Evolutionary conservation across 2,797 vertebrate species (phyloP), one percentile per base, ranked within the genome.

Genomic region (Epinephelus awoara): DNA sequence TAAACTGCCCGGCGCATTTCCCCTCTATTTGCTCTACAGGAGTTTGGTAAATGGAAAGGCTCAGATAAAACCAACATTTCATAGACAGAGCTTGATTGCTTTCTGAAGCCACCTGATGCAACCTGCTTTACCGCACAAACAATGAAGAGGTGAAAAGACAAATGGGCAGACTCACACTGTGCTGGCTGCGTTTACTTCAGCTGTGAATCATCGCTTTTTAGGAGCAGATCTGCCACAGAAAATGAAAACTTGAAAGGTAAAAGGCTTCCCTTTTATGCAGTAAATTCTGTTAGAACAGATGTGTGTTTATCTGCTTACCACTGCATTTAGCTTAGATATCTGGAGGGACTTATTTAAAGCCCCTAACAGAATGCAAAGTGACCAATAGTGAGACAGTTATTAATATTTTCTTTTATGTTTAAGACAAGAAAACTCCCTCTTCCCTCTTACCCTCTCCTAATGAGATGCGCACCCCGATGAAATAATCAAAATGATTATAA

Each of bases 401-500:
- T 87, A 83, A 89, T 90, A 90, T 71, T 89, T 90, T 75, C 71
- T 88, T 89, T 92, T 85, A 90, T 88, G 75, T 88, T 72, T 14
- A 27, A 86, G 76, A 83, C 58, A 58, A 52, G 52, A 85, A 72
- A 82, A 80, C 52, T 80, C 67, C 78, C 75, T 57, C 69, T 72
- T 79, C 82, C 54, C 77, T 67, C 40, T 78, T 72, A 73, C 34
- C 69, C 71, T 54, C 55, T 49, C 75, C 65, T 90, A 92, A 92
- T 83, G 72, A 84, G 81, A 91, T 88, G 67, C 85, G 72, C 50
- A 76, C 69, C 68, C 68, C 73, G 18, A 49, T 77, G 17, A 86
- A 77, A 89, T 72, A 58, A 88, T 86, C 62, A 84, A 74, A 88
- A 86, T 72, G 15, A 84, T 80, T 82, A 83, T 86, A 88, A 92